phyloP scores from a whole-genome alignment of 2,888 invertebrate genomes.

The Drosophila greeni region DNA sequence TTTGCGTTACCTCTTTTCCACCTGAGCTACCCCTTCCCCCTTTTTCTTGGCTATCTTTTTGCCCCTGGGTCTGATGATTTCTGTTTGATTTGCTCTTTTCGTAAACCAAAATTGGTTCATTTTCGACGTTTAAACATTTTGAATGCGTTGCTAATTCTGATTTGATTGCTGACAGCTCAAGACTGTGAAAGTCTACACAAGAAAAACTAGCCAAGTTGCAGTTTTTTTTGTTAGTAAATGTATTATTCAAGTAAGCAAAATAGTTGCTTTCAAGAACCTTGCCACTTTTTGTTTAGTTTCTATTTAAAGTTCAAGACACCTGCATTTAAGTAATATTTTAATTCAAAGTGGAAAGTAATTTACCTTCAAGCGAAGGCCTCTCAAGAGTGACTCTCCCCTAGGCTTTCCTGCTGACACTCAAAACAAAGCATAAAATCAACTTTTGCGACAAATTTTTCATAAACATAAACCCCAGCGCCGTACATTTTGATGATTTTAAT shows the following conservation, averaged over 20 bases:
- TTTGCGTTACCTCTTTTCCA: conserved; percentile 50
- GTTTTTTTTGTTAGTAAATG: conserved; percentile 16
- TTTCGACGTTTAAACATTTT: conserved; percentile 49
- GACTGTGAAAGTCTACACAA: background rate
- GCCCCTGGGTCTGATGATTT: conserved; percentile 16
- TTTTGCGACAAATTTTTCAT: conserved; percentile 62
- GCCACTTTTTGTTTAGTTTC: conserved; percentile 3
- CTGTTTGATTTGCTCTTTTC: conserved; percentile 36
- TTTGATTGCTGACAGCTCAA: conserved; percentile 42
- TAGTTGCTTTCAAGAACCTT: conserved; percentile 2
- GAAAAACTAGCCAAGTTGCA: conserved; percentile 8
- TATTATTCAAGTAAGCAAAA: conserved; percentile 9
- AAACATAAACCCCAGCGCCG: conserved; percentile 65
- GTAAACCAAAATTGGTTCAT: conserved; percentile 60
- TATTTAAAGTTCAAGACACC: conserved; percentile 9
- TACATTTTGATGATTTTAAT: conserved; percentile 74
- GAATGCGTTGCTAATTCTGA: conserved; percentile 42
- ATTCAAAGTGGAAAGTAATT: background rate
- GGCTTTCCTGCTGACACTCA: conserved; percentile 4
- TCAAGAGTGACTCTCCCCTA: background rate
- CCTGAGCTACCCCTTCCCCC: background rate
- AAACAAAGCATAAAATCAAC: conserved; percentile 40
- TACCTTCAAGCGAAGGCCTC: background rate
- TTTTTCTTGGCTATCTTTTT: background rate
- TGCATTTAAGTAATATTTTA: background rate